phyloP scores from a whole-genome alignment of 1,140 invertebrate species.

The Berghia stephanieae region DNA sequence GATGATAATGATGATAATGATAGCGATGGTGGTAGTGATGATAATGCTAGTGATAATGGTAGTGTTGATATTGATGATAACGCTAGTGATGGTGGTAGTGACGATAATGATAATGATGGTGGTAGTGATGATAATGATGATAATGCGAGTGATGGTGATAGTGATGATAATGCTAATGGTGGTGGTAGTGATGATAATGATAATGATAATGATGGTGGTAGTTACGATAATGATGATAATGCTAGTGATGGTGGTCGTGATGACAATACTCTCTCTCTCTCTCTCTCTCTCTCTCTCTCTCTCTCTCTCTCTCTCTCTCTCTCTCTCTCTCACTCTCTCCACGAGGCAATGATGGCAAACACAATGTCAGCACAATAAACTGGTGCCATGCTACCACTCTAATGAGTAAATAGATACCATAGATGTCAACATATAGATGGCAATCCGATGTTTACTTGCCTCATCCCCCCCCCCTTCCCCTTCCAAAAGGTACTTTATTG shows the following conservation, averaged over 20 bases:
- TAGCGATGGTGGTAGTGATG: no score
- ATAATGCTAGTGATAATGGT: no score
- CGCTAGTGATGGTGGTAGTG: conserved; percentile 4
- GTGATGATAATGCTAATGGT: no score
- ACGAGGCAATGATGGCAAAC: not conserved
- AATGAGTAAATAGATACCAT: not conserved
- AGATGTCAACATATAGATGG: not conserved
- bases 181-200: not conserved
- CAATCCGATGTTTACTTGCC: no score
- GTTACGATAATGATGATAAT: no score
- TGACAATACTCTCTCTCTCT: not conserved
- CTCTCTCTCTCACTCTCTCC: not conserved
- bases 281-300: not conserved
- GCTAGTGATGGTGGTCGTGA: not conserved
- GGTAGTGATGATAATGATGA: not conserved
- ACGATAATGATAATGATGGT: not conserved
- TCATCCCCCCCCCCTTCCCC: no score
- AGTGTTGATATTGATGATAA: no score
- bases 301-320: not conserved
- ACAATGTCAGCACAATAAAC: not conserved
- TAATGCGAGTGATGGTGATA: no score
- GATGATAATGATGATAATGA: no score
- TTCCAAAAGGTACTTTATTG: not conserved
- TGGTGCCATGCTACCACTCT: not conserved
- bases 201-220: conserved; percentile 18